Conservation (phyloP, 2,113 vertebrate species). For the Seriola dumerili region DNA sequence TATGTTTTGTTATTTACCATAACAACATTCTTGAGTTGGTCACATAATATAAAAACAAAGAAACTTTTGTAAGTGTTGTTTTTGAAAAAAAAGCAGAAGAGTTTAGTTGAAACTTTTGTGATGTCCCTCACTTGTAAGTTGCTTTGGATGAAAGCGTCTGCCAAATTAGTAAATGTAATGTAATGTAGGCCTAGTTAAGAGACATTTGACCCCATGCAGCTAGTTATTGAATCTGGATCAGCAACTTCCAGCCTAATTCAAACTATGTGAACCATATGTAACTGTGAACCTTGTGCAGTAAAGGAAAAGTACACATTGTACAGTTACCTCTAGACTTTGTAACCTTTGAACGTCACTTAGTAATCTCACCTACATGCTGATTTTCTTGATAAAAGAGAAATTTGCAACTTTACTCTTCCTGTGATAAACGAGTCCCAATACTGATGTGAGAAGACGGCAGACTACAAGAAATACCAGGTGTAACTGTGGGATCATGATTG, state of each 20-base stretch:
- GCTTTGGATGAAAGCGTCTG: too few relatives aligned
- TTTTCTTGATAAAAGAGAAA: neutral
- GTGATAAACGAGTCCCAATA: neutral
- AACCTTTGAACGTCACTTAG: neutral
- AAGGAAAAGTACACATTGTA: conserved; percentile 21
- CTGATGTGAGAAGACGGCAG: neutral
- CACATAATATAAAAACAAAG: conserved; percentile 1
- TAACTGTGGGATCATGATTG: neutral
- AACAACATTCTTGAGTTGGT: conserved; percentile 26
- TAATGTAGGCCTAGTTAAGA: neutral
- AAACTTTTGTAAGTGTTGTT: conserved; percentile 1
- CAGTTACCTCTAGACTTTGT: conserved; percentile 19
- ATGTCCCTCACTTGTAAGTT: too few relatives aligned
- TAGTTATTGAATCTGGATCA: neutral
- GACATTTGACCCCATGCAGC: neutral
- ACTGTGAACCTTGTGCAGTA: neutral
- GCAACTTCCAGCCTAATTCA: neutral
- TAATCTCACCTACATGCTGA: neutral
- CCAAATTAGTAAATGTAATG: too few relatives aligned
- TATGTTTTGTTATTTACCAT: conserved; percentile 27
- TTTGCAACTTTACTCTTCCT: neutral
- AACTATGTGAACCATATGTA: neutral
- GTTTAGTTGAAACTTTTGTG: neutral
- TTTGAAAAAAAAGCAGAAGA: neutral
- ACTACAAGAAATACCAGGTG: neutral